Evolutionary conservation across 2,888 invertebrate species (phyloP), one percentile per base, ranked within the genome.

Genomic region (Maniola hyperantus): DNA sequence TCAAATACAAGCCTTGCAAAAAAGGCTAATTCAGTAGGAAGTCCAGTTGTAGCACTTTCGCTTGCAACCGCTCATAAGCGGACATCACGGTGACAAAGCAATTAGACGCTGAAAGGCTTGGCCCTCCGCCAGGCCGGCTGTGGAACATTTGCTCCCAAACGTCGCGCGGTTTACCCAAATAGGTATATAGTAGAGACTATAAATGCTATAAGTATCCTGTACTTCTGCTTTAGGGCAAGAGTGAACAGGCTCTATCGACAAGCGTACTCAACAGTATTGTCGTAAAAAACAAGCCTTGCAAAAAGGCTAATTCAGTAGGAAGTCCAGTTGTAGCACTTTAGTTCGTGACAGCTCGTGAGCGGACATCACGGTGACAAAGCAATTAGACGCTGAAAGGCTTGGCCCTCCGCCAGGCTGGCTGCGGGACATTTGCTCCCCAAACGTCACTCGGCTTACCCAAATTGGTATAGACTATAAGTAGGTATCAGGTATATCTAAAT

Each of bases 31-130:
- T 42, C 42, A 42, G 18, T 48, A 8, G 44, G 48, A 48, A 4
- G 15, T 48, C 48, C 48, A 4, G 48, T 8, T 18, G 18, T 4
- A 48, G 8, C 18, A 48, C 10, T 48, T 48, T 15, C 18, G 48
- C 48, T 6, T 48, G 48, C 7, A 18, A 48, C 18, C 8, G 48
- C 48, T 18, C 13, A 13, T 11, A 18, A 48, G 18, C 4, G 48
- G 48, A 48, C 48, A 8, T 48, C 18, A 48, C 48, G 48, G 48
- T 48, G 8, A 48, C 48, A 48, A 48, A 18, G 48, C 48, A 48
- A 48, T 48, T 48, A 48, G 18, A 48, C 48, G 48, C 48, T 18
- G 48, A 48, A 18, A 48, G 48, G 48, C 48, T 48, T 48, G 48
- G 48, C 15, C 58, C 7, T 2, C 48, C 48, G 48, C 48, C 48